Evolutionary conservation across 1,140 invertebrate genomes (phyloP), one percentile per base, ranked within the genome.

Genomic region (Ceratina japonica): DNA sequence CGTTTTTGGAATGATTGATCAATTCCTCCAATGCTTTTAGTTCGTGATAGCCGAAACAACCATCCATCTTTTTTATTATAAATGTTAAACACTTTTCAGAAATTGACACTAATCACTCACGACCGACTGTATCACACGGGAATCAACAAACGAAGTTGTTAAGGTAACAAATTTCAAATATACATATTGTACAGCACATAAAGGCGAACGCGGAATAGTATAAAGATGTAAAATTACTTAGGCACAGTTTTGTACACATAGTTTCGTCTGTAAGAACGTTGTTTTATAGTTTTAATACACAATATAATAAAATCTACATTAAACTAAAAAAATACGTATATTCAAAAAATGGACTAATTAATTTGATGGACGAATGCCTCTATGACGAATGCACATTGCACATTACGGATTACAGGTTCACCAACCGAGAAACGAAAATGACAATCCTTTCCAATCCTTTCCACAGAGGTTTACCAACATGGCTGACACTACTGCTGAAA

Each of bases 401-500:
- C 37, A 44, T 44, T 44, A 44, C 20, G 20, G 1, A 15, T 59
- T 49, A 15, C 82, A 85, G 79, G 54, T 65, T 72, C 13, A 58
- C 79, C 84, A 85, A 84, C 66, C 7, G 12, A 27, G n/a, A 58
- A 8, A 13, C n/a, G 4, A 68, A 15, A 61, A 52, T 58, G 3
- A 68, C 12, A 65, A 52, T 58, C 72, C 52, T n/a, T n/a, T n/a
- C n/a, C n/a, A n/a, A n/a, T n/a, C n/a, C n/a, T 82, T 79, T 78
- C 31, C 12, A 16, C 52, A 4, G 78, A 79, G 62, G 44, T 74
- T 75, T 83, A 83, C 69, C 77, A 87, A 85, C 76, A 95, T 95
- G 95, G 94, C 93, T 87, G 95, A 95, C 79, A 87, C 87, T 79
- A 85, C 84, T 56, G 91, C 82, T 83, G 94, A 94, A 93, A 94